phyloP scores from a whole-genome alignment of 2,888 invertebrate species.

The Leistus spinibarbis region DNA sequence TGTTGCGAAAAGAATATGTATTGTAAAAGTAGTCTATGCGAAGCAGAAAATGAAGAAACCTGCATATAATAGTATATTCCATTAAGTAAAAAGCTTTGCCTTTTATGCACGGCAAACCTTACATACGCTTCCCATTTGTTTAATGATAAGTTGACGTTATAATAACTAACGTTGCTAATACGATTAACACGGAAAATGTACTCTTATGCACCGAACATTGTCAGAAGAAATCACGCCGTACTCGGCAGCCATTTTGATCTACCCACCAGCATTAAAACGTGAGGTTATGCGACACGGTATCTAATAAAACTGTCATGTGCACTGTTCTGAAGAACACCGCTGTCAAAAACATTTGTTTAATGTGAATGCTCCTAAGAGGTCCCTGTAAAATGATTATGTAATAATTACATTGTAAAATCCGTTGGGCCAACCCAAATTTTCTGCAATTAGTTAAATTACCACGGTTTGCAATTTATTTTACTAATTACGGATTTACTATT shows the following conservation, averaged over 20 bases:
- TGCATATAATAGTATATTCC: neutral
- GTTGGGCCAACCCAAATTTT: slow-evolving; percentile 22
- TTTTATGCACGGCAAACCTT: neutral
- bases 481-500: slow-evolving; percentile 1
- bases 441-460: slow-evolving; percentile 32
- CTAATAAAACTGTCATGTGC: neutral
- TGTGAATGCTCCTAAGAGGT: neutral
- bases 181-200: neutral
- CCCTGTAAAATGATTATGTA: slow-evolving; percentile 28
- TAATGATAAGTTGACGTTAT: neutral
- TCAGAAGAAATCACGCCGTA: neutral
- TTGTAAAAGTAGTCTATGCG: no score
- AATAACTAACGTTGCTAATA: neutral
- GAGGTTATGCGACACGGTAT: neutral
- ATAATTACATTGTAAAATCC: slow-evolving; percentile 36
- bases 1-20: no score
- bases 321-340: neutral
- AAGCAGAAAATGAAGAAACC: no score
- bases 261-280: neutral
- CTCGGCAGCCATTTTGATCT: neutral
- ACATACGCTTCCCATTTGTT: neutral
- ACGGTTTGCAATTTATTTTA: slow-evolving; percentile 30
- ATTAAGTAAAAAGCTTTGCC: neutral
- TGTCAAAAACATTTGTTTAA: neutral
- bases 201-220: neutral